phyloP scores from a whole-genome alignment of 1,140 invertebrate species.

The Physella acuta region DNA sequence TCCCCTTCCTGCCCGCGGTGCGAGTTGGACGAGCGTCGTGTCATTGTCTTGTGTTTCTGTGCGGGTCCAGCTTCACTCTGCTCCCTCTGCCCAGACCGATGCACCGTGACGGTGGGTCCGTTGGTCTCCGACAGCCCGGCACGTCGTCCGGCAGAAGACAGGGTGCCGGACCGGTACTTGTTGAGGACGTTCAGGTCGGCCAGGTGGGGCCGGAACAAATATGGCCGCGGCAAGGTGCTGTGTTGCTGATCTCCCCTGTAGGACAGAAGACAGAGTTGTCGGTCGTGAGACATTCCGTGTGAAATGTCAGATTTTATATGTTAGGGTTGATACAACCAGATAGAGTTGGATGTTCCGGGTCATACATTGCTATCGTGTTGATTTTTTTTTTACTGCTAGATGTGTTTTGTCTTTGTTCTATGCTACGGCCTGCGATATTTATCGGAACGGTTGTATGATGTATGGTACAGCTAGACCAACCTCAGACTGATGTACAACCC shows the following conservation, averaged over 20 bases:
- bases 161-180: constrained; percentile 22
- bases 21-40: background rate
- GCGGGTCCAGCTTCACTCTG: background rate
- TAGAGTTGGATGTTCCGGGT: too few relatives aligned
- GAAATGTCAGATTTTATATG: too few relatives aligned
- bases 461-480: too few relatives aligned
- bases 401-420: too few relatives aligned
- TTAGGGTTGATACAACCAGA: too few relatives aligned
- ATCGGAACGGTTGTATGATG: too few relatives aligned
- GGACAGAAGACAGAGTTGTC: background rate
- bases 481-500: too few relatives aligned
- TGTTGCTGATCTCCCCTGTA: constrained; percentile 19
- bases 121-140: background rate
- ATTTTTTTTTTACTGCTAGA: too few relatives aligned
- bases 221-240: constrained; percentile 24
- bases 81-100: background rate
- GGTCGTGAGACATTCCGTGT: too few relatives aligned
- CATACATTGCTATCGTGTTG: too few relatives aligned
- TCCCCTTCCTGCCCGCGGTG: background rate
- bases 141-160: background rate
- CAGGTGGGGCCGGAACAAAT: constrained; percentile 30
- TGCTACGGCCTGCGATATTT: too few relatives aligned
- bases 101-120: background rate
- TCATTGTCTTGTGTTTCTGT: background rate
- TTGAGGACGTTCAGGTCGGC: constrained; percentile 30